These are phyloP conservation scores for Coptotermes formosanus DNA, from an alignment of 1,140 invertebrate genomes.

Conservation along the genomic window DNA sequence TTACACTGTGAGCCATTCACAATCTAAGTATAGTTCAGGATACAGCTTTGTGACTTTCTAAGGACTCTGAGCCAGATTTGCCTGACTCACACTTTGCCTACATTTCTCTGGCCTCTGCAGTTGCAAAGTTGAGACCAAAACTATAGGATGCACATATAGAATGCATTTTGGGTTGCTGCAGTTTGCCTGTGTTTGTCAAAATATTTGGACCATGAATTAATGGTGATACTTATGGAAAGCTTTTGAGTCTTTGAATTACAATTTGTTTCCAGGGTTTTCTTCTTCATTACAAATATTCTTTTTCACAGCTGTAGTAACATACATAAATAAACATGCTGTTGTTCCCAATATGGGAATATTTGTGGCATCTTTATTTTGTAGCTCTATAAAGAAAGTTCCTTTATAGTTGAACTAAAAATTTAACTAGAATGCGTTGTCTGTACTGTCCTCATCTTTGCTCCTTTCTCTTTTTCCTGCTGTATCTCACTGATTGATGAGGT, in stretches of 20 bases:
- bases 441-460: background rate
- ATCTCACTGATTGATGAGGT: background rate
- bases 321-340: background rate
- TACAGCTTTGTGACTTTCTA: too few species aligned
- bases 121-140: too few species aligned
- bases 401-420: background rate
- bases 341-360: background rate
- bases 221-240: too few species aligned
- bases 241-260: background rate
- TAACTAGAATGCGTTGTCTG: background rate
- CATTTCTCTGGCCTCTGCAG: too few species aligned
- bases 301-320: background rate
- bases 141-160: too few species aligned
- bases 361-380: background rate
- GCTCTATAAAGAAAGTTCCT: background rate
- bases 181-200: too few species aligned
- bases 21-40: too few species aligned
- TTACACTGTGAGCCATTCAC: background rate
- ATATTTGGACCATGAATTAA: too few species aligned
- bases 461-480: constrained; percentile 23
- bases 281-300: background rate
- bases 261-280: background rate
- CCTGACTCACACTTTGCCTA: too few species aligned
- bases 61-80: too few species aligned
- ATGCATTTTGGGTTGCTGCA: too few species aligned